Evolutionary conservation across 2,113 vertebrate species (phyloP), one percentile per base, ranked within the genome.

Genomic region (Leucosticte australis): DNA sequence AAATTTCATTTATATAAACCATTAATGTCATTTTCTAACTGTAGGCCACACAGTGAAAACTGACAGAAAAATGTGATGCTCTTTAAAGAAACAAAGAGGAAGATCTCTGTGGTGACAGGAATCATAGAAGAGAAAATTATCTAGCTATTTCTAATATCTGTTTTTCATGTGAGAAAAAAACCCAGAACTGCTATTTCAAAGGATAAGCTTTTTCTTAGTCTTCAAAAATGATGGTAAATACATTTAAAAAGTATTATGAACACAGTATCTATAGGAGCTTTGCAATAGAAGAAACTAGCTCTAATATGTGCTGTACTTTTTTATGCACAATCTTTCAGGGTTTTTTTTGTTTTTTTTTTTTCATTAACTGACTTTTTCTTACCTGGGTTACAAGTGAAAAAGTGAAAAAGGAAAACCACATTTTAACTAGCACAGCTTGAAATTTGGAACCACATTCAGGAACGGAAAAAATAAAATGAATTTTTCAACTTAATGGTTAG

Each of bases 1-100:
- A 93, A 93, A 96, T 89, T 92, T 90, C n/a, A 92, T 96, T 96
- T 95, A 47, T 90, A 81, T 83, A 77, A 90, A 41, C 76, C 37
- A 64, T 83, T 15, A 94, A 89, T 81, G 39, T 80, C 0, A 93
- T 89, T 94, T 96, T 81, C 68, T 46, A 75, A 64, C 90, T 86
- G 60, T 59, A 65, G 90, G n/a, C 75, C 60, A 46, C n/a, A 23
- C n/a, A 50, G 49, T 19, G 44, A 83, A 89, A 83, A 71, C 59
- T 92, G 79, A 62, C 63, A 89, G 92, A 78, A 75, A 94, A 96
- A 96, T 90, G 73, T 4, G 77, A 79, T 53, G 52, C 60, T 75
- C 64, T 71, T 75, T 63, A 64, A 77, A 87, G 79, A 83, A 83
- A 73, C 55, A 26, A 74, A 62, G 42, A 50, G 53, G 7, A 87